Evolutionary conservation across 2,113 vertebrate species (phyloP), one percentile per base, ranked within the genome.

Genomic region (Manacus vitellinus): DNA sequence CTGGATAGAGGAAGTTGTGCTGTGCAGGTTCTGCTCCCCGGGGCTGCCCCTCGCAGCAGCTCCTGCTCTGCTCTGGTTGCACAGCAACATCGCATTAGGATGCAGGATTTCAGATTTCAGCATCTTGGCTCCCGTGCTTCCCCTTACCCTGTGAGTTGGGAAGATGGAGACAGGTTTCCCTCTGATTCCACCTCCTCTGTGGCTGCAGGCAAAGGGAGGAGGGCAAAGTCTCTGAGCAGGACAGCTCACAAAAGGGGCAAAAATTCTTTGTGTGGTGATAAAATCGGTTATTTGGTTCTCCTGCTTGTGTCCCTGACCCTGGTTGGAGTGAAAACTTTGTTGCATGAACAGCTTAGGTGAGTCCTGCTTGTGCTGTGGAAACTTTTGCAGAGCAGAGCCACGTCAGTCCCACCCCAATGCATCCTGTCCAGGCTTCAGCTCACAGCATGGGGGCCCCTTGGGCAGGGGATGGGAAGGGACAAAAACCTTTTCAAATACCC

Each of bases 381-480:
- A 37, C 39, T 62, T 24, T 23, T 43, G 58, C 24, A 46, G 49
- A 49, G n/a, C 2, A 61, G 70, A 27, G 22, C 52, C 4, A 18
- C 25, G 47, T 31, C 28, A 1, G 58, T 49, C 44, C 59, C 65
- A 23, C 37, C 19, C 30, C 33, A 10, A 30, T 8, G 6, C 54
- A 14, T 44, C 41, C 0, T 3, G 0, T 21, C 44, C 2, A 10
- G 58, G 58, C n/a, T 37, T 51, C 1, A 0, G 23, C 43, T 27
- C 46, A 49, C 22, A 6, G 51, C 3, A 2, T 0, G 10, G 4
- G 7, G 25, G 23, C 8, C 21, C 7, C 46, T 2, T 4, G 10
- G 44, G 18, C 2, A 0, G 5, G 33, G 44, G 24, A 19, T 72
- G 7, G 16, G 35, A 37, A 78, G 47, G 54, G 58, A 27, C 22